Conservation (phyloP, 1,140 invertebrate genomes). For the Drosophila rufa region DNA sequence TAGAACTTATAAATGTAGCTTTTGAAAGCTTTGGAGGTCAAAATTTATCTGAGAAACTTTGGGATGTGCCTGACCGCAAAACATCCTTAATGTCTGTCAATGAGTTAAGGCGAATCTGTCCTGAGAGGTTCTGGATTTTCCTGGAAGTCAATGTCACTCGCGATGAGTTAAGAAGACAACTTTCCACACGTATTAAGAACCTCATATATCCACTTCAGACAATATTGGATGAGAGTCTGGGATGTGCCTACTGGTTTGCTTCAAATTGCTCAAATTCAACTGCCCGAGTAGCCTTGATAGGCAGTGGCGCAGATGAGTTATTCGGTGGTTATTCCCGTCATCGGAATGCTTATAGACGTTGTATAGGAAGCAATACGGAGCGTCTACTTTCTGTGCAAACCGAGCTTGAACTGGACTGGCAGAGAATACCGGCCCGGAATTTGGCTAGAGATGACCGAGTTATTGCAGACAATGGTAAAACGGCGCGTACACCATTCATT, state of each 20-base stretch:
- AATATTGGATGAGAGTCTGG: slow-evolving; percentile 97
- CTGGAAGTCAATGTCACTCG: slow-evolving; percentile 90
- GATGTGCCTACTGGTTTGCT: slow-evolving; percentile 98
- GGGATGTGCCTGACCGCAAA: slow-evolving; percentile 91
- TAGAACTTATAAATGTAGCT: slow-evolving; percentile 99
- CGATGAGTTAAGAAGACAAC: slow-evolving; percentile 88
- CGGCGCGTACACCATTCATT: slow-evolving; percentile 95
- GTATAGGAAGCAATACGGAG: slow-evolving; percentile 85
- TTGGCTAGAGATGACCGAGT: slow-evolving; percentile 97
- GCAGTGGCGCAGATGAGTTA: slow-evolving; percentile 98
- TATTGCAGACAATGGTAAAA: slow-evolving; percentile 91
- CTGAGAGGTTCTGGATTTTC: slow-evolving; percentile 88
- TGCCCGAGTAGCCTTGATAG: slow-evolving; percentile 84
- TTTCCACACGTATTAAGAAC: slow-evolving; percentile 88
- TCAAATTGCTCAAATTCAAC: slow-evolving; percentile 89
- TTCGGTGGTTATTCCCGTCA: slow-evolving; percentile 97
- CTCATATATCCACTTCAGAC: slow-evolving; percentile 93
- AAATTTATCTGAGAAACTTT: slow-evolving; percentile 23
- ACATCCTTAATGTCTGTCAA: slow-evolving; percentile 91
- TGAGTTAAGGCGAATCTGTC: slow-evolving; percentile 90
- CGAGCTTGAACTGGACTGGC: slow-evolving; percentile 92
- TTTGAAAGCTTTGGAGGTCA: slow-evolving; percentile 87
- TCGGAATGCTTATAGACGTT: slow-evolving; percentile 88
- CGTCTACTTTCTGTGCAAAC: slow-evolving; percentile 86
- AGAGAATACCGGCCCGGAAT: slow-evolving; percentile 95